A percentile compares a stretch with the other conserved stretches of the same genome.
Conservation (phyloP, 2,797 vertebrate species). For the Gallinago solitaria region DNA sequence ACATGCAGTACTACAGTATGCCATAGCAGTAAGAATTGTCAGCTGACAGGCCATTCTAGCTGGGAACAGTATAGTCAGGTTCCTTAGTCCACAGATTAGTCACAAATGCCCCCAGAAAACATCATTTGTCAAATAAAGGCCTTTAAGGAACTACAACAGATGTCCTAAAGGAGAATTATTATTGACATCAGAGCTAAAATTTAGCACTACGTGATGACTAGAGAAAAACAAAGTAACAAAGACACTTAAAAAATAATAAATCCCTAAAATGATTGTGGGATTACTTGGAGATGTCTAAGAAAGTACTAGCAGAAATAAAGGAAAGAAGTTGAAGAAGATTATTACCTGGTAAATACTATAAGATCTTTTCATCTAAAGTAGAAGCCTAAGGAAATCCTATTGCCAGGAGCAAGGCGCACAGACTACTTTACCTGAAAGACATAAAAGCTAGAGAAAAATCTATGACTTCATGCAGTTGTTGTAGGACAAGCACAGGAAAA, state of each 20-base stretch:
- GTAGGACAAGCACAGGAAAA: background rate
- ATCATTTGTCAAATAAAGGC: background rate
- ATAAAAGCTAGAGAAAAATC: background rate
- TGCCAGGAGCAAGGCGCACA: background rate
- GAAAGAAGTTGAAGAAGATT: background rate
- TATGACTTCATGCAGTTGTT: background rate
- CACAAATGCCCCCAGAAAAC: background rate
- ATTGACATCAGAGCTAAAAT: background rate
- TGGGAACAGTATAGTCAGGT: background rate
- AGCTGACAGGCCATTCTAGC: accelerated
- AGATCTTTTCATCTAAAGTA: background rate
- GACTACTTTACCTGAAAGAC: background rate
- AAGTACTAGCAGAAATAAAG: background rate
- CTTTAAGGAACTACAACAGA: background rate
- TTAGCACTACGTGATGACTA: background rate
- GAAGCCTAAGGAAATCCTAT: background rate
- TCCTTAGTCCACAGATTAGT: background rate
- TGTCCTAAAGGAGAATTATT: background rate
- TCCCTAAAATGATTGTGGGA: background rate
- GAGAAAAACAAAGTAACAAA: background rate
- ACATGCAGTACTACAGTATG: background rate
- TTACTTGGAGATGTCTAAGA: background rate
- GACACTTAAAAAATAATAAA: background rate
- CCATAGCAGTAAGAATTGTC: background rate
- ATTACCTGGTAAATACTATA: background rate